Evolutionary conservation across 30 jellyfish, hydroid and myxozoan species (phyloP).

Genomic region (Aurelia aurita complex sp. Pacific): DNA sequence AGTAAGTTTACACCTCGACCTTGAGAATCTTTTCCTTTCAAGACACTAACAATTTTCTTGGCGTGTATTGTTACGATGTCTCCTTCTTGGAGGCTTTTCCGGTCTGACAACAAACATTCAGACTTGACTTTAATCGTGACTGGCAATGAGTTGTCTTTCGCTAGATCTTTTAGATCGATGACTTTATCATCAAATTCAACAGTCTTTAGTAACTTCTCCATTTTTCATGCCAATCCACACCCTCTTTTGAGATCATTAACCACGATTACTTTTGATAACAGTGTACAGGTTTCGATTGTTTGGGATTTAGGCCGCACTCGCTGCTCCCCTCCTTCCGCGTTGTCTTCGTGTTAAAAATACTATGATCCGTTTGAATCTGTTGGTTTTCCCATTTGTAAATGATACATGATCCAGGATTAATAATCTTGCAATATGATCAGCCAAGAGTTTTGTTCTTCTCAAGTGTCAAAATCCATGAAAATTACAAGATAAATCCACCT

Average conservation of each 20-base stretch:
- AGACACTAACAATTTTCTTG: conserved; percentile 50
- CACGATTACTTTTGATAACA: too few species aligned
- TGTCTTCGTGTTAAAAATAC: too few species aligned
- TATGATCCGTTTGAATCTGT: not conserved
- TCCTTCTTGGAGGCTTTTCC: conserved; percentile 46
- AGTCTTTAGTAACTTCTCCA: conserved; percentile 42
- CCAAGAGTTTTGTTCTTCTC: not conserved
- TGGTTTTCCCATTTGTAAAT: conserved; percentile 4
- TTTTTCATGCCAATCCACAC: not conserved
- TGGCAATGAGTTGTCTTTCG: conserved; percentile 18
- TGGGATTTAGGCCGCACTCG: too few species aligned
- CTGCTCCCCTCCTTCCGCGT: too few species aligned
- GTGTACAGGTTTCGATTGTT: too few species aligned
- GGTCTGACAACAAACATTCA: conserved; percentile 38
- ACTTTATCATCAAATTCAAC: conserved; percentile 25
- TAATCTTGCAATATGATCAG: not conserved
- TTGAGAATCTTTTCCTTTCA: conserved; percentile 72
- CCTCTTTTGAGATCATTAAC: too few species aligned
- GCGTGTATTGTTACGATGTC: conserved; percentile 71
- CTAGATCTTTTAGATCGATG: not conserved
- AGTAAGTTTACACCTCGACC: conserved; percentile 64
- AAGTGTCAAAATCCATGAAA: too few species aligned
- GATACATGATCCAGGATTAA: too few species aligned
- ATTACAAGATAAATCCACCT: too few species aligned
- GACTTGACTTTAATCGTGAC: conserved; percentile 19